These are phyloP conservation scores for Entomobrya proxima DNA, from an alignment of 2,888 invertebrate species.

Conservation along the genomic window DNA sequence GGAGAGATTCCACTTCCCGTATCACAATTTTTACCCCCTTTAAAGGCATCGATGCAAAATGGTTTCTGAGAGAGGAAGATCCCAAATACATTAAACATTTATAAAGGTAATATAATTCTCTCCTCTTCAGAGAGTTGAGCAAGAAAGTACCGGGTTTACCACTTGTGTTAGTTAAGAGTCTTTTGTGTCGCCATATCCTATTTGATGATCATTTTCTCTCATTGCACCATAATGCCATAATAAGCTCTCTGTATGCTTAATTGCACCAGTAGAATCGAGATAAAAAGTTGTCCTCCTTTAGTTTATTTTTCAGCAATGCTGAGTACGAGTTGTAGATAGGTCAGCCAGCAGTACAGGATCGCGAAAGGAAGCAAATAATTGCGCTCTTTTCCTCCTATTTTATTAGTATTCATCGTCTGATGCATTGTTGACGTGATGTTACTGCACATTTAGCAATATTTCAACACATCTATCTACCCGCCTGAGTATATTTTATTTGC, in stretches of 20 bases:
- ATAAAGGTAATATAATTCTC: neutral
- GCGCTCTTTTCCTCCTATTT: neutral
- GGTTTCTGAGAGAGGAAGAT: neutral
- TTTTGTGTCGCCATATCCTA: neutral
- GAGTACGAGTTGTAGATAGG: neutral
- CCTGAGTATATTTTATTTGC: neutral
- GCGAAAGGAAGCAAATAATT: neutral
- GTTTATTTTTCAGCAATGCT: neutral
- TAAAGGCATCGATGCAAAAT: neutral
- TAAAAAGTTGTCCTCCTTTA: neutral
- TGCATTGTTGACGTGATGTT: neutral
- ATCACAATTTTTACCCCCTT: neutral
- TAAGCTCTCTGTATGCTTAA: neutral
- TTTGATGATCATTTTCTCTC: neutral
- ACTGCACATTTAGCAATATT: neutral
- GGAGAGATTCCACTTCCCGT: neutral
- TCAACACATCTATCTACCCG: neutral
- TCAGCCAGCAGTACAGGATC: neutral
- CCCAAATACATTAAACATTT: neutral
- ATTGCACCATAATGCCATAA: neutral
- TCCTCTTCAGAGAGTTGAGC: neutral
- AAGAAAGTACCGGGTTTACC: neutral
- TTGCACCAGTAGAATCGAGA: neutral
- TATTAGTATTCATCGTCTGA: neutral
- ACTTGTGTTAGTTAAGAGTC: neutral